Evolutionary conservation across 2,797 vertebrate species (phyloP), one percentile per base, ranked within the genome.

Genomic region (Catharus ustulatus): DNA sequence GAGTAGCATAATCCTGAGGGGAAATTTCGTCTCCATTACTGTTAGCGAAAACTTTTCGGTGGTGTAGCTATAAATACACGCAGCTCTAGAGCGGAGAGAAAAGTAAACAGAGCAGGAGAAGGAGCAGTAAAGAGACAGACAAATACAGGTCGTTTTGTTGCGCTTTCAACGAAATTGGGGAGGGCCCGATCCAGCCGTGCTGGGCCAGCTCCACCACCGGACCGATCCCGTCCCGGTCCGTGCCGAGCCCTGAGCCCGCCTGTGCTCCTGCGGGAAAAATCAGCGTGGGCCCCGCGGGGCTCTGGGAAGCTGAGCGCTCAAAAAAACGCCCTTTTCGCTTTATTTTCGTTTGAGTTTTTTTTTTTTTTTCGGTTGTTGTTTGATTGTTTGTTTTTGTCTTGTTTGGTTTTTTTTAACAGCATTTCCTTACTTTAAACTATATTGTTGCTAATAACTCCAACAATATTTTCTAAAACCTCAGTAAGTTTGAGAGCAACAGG

Each of bases 301-400:
- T 61, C 32, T 4, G 38, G 67, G 4, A 29, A 30, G 7, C 10
- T 0, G 32, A 68, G 4, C 1, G 3, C 23, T 63, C 3, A 4
- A 73, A 38, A 52, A 36, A 3, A 0, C 1, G 7, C 4, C 12
- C 15, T 24, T 6, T 45, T 34, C 20, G 4, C 36, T 11, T 18
- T 26, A 6, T 13, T 73, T 86, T 90, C 80, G 73, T 88, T 95
- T 67, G n/a, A 27, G 5, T 7, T 36, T 26, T 26, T 32, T 69
- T 26, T 2, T 11, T 13, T 34, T 34, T 34, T 34, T 34, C 8
- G 34, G 40, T 13, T 40, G 40, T 13, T 40, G 40, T 11, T 40
- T 13, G 40, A 11, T 38, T n/a, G 36, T 40, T 54, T 15, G 38
- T 40, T 40, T 40, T 40, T 40, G 38, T 40, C 13, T 21, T 5